These are phyloP conservation scores for Sporophila hypoxantha DNA, from an alignment of 2,113 vertebrate species.

Conservation along the genomic window DNA sequence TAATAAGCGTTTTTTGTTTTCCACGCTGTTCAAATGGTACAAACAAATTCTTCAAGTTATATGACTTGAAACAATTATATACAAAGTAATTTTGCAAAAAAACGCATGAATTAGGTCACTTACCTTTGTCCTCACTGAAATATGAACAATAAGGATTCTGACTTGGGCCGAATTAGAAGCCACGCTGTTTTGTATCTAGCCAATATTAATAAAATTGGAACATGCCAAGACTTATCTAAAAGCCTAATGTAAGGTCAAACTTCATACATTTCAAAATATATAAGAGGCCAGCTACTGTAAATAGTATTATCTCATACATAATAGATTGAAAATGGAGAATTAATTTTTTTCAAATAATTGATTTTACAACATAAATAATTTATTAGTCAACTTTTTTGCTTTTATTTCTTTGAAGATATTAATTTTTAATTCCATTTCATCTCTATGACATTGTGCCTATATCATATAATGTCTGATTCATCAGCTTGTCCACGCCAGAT, in stretches of 20 bases:
- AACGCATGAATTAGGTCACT: not conserved
- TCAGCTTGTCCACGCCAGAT: not conserved
- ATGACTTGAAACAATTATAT: not conserved
- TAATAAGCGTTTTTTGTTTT: not conserved
- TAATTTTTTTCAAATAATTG: constrained; percentile 43
- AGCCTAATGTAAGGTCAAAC: too few species aligned
- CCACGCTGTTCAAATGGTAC: not conserved
- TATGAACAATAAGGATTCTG: too few species aligned
- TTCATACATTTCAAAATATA: too few species aligned
- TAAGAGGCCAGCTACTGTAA: constrained; percentile 42
- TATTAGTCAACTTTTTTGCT: constrained; percentile 26
- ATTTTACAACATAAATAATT: constrained; percentile 51
- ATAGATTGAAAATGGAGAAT: constrained; percentile 57
- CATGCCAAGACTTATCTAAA: too few species aligned
- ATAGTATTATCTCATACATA: constrained; percentile 58
- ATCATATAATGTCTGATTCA: not conserved
- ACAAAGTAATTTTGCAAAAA: not conserved
- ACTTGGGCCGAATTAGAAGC: too few species aligned
- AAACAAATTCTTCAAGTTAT: not conserved
- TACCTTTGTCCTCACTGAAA: not conserved
- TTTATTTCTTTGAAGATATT: constrained; percentile 22
- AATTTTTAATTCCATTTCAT: constrained; percentile 38
- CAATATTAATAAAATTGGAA: too few species aligned
- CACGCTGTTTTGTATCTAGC: too few species aligned
- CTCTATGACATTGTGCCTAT: not conserved